phyloP scores from a whole-genome alignment of 92 coral and sea anemone genomes.

The Siderastrea siderea region DNA sequence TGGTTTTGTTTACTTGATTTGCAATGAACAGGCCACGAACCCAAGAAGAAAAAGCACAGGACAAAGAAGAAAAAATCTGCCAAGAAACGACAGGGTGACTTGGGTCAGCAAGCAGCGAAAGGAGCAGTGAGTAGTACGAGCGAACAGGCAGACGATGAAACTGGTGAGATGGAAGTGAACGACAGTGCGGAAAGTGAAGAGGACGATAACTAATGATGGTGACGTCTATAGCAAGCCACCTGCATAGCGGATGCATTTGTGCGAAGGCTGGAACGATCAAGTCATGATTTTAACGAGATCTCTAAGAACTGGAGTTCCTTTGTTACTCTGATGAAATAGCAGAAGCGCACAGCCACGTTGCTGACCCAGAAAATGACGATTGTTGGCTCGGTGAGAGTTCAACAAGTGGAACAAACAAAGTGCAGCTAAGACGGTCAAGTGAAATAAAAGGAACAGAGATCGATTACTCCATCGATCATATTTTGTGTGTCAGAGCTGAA shows the following conservation, averaged over 20 bases:
- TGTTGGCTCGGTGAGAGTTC: too few species aligned
- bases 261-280: too few species aligned
- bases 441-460: too few species aligned
- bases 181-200: neutral
- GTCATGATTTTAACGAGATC: neutral
- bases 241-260: neutral
- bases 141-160: conserved; percentile 24
- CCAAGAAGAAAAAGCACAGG: conserved; percentile 71
- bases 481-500: too few species aligned
- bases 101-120: neutral
- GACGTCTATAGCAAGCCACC: conserved; percentile 13
- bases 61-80: conserved; percentile 60
- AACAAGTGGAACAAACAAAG: too few species aligned
- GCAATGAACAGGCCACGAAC: conserved; percentile 64
- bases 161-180: conserved; percentile 30
- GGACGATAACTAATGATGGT: neutral
- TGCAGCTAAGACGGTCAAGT: too few species aligned
- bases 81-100: conserved; percentile 21
- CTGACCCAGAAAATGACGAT: neutral
- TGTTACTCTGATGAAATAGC: neutral
- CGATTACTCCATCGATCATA: too few species aligned
- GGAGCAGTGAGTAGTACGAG: neutral
- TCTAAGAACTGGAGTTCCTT: neutral
- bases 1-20: neutral
- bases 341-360: neutral